Evolutionary conservation across 2,888 invertebrate genomes (phyloP).

Genomic region (Alloplasta piceator): DNA sequence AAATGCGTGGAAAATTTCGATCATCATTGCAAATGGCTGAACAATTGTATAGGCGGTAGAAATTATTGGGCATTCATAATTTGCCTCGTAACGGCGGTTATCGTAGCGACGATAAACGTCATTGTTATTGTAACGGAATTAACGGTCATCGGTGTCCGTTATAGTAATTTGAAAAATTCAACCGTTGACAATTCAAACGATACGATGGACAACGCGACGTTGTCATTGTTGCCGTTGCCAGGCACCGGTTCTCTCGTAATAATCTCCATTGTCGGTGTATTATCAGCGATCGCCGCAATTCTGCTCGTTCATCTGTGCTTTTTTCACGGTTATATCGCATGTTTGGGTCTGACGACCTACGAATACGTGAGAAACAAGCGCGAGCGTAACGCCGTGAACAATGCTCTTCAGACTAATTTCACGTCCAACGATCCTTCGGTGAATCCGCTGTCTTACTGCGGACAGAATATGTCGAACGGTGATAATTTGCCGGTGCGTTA

Average conservation of each 20-base stretch:
- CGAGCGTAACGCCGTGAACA: slow-evolving; percentile 68
- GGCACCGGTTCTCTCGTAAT: slow-evolving; percentile 84
- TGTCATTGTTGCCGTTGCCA: slow-evolving; percentile 74
- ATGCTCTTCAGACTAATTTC: slow-evolving; percentile 48
- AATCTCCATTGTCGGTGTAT: slow-evolving; percentile 85
- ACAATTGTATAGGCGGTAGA: slow-evolving; percentile 96
- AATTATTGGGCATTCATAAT: slow-evolving; percentile 94
- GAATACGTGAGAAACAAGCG: slow-evolving; percentile 89
- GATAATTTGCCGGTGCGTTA: slow-evolving; percentile 67
- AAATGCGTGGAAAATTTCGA: slow-evolving; percentile 98
- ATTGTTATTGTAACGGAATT: slow-evolving; percentile 89
- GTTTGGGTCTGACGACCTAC: slow-evolving; percentile 94
- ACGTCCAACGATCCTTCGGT: slow-evolving; percentile 19
- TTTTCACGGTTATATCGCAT: slow-evolving; percentile 94
- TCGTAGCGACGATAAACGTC: slow-evolving; percentile 89
- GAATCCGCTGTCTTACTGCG: slow-evolving; percentile 53
- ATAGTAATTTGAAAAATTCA: background rate
- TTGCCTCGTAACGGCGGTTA: slow-evolving; percentile 91
- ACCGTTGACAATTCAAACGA: slow-evolving; percentile 42
- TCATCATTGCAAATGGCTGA: slow-evolving; percentile 99
- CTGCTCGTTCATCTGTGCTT: slow-evolving; percentile 93
- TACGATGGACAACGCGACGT: slow-evolving; percentile 76
- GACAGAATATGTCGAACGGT: slow-evolving; percentile 25
- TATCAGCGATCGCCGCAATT: slow-evolving; percentile 90
- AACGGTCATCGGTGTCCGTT: slow-evolving; percentile 84